Percentiles rank a stretch among this genome's conserved stretches.
Evolutionary conservation across 2,797 vertebrate genomes (phyloP).

Genomic region (Coregonus sp.): DNA sequence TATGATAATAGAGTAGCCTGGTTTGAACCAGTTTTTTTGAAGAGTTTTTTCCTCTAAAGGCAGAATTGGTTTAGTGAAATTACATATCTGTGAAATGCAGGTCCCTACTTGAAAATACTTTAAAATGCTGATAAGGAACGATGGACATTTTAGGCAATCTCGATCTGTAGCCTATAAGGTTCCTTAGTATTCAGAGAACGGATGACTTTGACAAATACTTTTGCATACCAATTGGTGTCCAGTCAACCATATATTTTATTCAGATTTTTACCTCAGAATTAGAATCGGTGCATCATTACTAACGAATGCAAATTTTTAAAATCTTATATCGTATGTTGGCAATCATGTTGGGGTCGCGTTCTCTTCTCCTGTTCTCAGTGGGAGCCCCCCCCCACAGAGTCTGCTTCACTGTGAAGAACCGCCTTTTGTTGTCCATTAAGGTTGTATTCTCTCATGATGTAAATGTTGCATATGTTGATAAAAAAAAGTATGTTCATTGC

Average conservation of each 20-base stretch:
- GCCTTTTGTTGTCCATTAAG: too few species aligned
- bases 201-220: constrained; percentile 16
- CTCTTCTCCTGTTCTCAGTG: too few species aligned
- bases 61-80: not conserved
- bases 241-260: not conserved
- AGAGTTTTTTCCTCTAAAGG: not conserved
- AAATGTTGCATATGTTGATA: not conserved
- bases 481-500: not conserved
- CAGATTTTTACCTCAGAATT: not conserved
- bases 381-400: too few species aligned
- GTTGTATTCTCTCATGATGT: not conserved
- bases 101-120: not conserved
- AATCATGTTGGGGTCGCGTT: too few species aligned
- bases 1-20: constrained; percentile 10
- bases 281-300: not conserved
- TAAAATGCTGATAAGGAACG: not conserved
- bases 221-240: constrained; percentile 15
- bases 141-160: not conserved
- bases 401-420: too few species aligned
- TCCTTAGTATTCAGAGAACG: constrained; percentile 2
- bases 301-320: not conserved
- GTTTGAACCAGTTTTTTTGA: not conserved
- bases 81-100: not conserved
- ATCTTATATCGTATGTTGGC: too few species aligned
- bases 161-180: not conserved